phyloP scores from a whole-genome alignment of 2,888 invertebrate genomes.

The Pinctada fucata region DNA sequence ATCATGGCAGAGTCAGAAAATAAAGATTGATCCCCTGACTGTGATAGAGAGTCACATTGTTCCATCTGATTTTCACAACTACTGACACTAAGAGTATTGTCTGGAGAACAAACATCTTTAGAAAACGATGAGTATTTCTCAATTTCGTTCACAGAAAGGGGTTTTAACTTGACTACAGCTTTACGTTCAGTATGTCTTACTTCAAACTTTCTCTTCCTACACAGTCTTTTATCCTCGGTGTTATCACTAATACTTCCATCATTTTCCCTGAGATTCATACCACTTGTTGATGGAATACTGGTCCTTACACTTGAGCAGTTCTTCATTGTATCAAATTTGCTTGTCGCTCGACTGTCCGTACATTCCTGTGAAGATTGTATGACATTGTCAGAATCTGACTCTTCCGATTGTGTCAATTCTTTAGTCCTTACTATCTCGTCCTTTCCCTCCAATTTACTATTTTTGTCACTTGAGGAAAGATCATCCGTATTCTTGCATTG shows the following conservation, averaged over 20 bases:
- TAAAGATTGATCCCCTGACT: conserved; percentile 1
- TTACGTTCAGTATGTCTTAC: conserved; percentile 15
- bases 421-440: too few relatives aligned
- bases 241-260: too few relatives aligned
- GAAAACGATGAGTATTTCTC: conserved; percentile 43
- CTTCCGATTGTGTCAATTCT: too few relatives aligned
- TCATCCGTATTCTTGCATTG: too few relatives aligned
- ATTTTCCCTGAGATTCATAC: too few relatives aligned
- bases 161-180: conserved; percentile 54
- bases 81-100: too few relatives aligned
- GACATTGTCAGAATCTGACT: not conserved
- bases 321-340: conserved; percentile 1
- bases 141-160: conserved; percentile 51
- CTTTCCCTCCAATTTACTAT: too few relatives aligned
- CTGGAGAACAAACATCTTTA: too few relatives aligned
- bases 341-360: not conserved
- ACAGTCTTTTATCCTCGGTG: not conserved
- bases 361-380: not conserved
- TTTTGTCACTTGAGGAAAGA: too few relatives aligned
- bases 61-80: not conserved
- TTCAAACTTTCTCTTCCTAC: not conserved
- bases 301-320: not conserved
- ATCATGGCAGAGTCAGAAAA: too few relatives aligned
- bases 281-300: not conserved
- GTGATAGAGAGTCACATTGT: conserved; percentile 34